A percentile compares a stretch with the other conserved stretches of the same genome.
Evolutionary conservation across 2,797 vertebrate species (phyloP).

Genomic region (Tarsius wallacei): DNA sequence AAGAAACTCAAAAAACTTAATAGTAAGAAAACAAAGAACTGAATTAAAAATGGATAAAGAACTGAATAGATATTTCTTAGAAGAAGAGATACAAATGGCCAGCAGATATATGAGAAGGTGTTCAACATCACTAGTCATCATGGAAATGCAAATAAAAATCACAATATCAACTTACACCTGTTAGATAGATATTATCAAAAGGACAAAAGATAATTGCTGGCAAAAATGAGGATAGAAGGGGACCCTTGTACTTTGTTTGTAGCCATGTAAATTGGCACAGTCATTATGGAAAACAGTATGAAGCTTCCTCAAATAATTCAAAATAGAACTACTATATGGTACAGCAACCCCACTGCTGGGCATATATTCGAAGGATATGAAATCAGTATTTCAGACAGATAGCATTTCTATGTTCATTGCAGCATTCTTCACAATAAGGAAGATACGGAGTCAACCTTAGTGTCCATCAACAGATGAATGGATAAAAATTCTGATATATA

Average conservation of each 20-base stretch:
- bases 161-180: neutral
- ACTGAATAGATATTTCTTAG: neutral
- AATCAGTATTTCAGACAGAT: neutral
- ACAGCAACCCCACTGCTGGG: neutral
- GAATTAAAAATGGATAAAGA: neutral
- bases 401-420: neutral
- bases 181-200: slow-evolving; percentile 9
- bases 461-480: neutral
- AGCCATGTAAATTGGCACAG: neutral
- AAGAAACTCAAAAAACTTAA: neutral
- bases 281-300: neutral
- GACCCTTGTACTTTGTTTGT: neutral
- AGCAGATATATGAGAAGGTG: neutral
- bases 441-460: neutral
- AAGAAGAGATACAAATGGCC: neutral
- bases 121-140: neutral
- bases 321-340: neutral
- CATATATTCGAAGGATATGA: neutral
- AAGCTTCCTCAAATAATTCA: neutral
- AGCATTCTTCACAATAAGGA: neutral
- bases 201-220: neutral
- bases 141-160: neutral
- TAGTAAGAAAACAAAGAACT: neutral
- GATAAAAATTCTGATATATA: neutral
- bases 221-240: neutral